A percentile compares a stretch with the other conserved stretches of the same genome.
These are phyloP conservation scores for Xylota sylvarum DNA, from an alignment of 2,888 invertebrate species.

Conservation along the genomic window DNA sequence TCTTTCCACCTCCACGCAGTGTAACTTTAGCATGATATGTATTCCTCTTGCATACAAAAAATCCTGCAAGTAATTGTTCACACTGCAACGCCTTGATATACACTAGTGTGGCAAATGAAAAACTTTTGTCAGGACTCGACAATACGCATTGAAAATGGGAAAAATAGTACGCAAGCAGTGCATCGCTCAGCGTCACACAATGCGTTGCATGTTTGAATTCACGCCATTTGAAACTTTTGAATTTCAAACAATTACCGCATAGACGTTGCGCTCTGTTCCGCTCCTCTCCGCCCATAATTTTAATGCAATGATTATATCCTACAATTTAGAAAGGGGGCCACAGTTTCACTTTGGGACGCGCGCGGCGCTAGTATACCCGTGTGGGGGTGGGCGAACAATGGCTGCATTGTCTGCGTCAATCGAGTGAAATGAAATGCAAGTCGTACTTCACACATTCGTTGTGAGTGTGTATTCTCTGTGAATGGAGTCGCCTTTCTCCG, in stretches of 20 bases:
- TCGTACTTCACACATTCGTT: slow-evolving; percentile 74
- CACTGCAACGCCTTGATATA: slow-evolving; percentile 46
- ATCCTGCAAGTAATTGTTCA: slow-evolving; percentile 64
- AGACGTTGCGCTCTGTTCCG: neutral
- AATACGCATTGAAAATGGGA: slow-evolving; percentile 53
- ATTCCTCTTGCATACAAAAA: slow-evolving; percentile 16
- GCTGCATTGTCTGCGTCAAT: slow-evolving; percentile 68
- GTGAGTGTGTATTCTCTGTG: slow-evolving; percentile 15
- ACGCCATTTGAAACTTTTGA: slow-evolving; percentile 65
- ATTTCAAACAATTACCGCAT: slow-evolving; percentile 60
- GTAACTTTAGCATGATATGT: slow-evolving; percentile 6
- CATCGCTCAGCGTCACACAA: slow-evolving; percentile 48
- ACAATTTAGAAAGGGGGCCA: slow-evolving; percentile 74
- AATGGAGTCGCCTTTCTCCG: slow-evolving; percentile 1
- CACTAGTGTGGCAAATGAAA: slow-evolving; percentile 66
- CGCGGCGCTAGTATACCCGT: neutral
- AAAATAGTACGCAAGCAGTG: slow-evolving; percentile 16
- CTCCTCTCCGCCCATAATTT: slow-evolving; percentile 57
- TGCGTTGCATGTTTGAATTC: slow-evolving; percentile 57
- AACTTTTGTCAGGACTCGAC: slow-evolving; percentile 51
- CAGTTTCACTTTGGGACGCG: slow-evolving; percentile 62
- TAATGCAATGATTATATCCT: slow-evolving; percentile 74
- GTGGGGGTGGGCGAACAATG: slow-evolving; percentile 50
- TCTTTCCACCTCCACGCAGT: slow-evolving; percentile 1
- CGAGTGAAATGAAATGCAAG: slow-evolving; percentile 77